Evolutionary conservation across 2,888 invertebrate species (phyloP), one percentile per base, ranked within the genome.

Genomic region (Tricholauxania praeusta): DNA sequence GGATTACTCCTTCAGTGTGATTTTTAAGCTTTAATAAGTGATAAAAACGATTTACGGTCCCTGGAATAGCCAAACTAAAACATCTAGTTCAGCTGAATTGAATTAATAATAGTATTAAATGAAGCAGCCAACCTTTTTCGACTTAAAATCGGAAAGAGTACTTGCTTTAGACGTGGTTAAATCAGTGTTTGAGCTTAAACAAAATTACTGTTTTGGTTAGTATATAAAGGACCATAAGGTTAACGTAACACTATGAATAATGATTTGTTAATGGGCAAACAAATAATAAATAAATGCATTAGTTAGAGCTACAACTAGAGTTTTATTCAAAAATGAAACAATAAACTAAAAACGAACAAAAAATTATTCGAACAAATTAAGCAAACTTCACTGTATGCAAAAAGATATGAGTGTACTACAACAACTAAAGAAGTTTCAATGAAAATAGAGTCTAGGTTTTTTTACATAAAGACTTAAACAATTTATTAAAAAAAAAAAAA

Each of bases 381-480:
- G 22, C 64, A 62, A 14, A 32, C 14, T 14, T 22, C 59, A 65
- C 15, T 53, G 51, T 62, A 71, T 59, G 66, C 67, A 71, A 71
- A 32, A 74, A 74, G 64, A 71, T 49, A 63, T 55, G 55, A 60
- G 22, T 67, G 39, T 12, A 63, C 62, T 57, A 53, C 74, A 62
- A 64, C 63, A 71, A 63, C 71, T 67, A 74, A 10, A 39, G 10
- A 39, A 39, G 39, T 7, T 7, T 39, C 10, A 10, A 10, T 39
- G 10, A 39, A 39, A 39, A 39, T 39, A 39, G 10, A 39, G 1
- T 39, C 10, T 10, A 39, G 39, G 39, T 39, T 39, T 39, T n/a
- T 39, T 39, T 39, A 10, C 39, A 39, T 1, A 39, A 39, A 39
- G 39, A 39, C 39, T 39, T 39, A 39, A 62, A 47, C 12, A 62